Evolutionary conservation across 2,888 invertebrate genomes (phyloP).

Genomic region (Metallyticus violacea): DNA sequence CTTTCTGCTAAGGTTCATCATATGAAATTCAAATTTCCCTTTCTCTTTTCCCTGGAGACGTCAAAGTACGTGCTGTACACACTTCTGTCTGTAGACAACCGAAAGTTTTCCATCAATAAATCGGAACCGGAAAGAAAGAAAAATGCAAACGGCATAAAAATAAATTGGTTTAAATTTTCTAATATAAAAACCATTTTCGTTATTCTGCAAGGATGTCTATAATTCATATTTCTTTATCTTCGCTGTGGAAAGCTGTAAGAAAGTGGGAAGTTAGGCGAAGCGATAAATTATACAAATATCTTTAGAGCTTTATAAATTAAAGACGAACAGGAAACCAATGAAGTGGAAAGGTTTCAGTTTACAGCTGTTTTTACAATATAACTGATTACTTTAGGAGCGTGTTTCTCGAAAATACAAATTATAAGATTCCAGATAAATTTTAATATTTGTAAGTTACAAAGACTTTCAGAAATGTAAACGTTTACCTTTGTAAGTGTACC

Average conservation of each 20-base stretch:
- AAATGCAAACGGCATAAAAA: conserved; percentile 8
- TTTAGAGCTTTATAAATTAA: conserved; percentile 31
- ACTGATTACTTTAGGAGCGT: no score
- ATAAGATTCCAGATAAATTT: no score
- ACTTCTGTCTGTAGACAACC: not conserved
- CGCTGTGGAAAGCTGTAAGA: conserved; percentile 1
- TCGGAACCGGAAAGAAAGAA: not conserved
- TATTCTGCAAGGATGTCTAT: not conserved
- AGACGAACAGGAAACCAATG: conserved; percentile 30
- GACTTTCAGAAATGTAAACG: no score
- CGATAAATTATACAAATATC: conserved; percentile 31
- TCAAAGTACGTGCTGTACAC: not conserved
- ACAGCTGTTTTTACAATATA: not conserved
- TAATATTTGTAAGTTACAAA: no score
- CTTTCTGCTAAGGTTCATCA: conserved; percentile 6
- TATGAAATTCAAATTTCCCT: conserved; percentile 7
- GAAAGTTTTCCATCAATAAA: not conserved
- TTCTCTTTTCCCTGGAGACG: not conserved
- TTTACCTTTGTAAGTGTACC: no score
- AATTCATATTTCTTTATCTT: conserved; percentile 6
- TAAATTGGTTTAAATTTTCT: conserved; percentile 26
- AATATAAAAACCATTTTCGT: conserved; percentile 23
- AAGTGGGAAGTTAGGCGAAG: conserved; percentile 7
- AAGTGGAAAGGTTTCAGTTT: conserved; percentile 27
- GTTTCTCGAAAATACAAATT: no score